A percentile compares a stretch with the other conserved stretches of the same genome.
Evolutionary conservation across 1,140 invertebrate species (phyloP).

Genomic region (Cydia amplana): DNA sequence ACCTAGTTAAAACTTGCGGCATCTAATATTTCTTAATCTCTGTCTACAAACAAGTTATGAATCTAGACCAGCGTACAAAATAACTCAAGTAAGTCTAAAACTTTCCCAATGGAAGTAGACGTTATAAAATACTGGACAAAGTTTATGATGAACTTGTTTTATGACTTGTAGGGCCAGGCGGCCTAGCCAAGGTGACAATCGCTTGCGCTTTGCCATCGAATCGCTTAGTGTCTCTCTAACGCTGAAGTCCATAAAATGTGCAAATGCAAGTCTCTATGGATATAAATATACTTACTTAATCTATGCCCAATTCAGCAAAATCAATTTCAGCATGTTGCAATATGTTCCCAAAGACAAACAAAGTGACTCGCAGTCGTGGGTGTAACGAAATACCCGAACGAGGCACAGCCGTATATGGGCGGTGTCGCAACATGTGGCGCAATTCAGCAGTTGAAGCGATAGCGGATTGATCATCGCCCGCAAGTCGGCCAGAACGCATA

Average conservation of each 20-base stretch:
- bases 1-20: background rate
- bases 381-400: constrained; percentile 28
- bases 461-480: background rate
- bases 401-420: constrained; percentile 19
- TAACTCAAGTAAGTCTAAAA: background rate
- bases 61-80: constrained; percentile 9
- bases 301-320: constrained; percentile 10
- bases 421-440: constrained; percentile 5
- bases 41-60: background rate
- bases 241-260: too few species aligned
- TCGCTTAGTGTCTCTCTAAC: too few species aligned
- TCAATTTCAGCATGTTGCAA: constrained; percentile 10
- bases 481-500: too few species aligned
- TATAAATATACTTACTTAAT: background rate
- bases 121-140: constrained; percentile 7
- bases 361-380: background rate
- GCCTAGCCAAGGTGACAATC: too few species aligned
- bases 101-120: background rate
- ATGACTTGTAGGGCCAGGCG: background rate
- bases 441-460: background rate
- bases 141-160: background rate
- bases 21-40: background rate
- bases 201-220: too few species aligned
- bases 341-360: constrained; percentile 15
- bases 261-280: too few species aligned